Percentiles rank a stretch among this genome's conserved stretches.
These are phyloP conservation scores for Zoroaster sp. DNA, from an alignment of 53 echinoderm and acorn worm genomes.

Conservation along the genomic window DNA sequence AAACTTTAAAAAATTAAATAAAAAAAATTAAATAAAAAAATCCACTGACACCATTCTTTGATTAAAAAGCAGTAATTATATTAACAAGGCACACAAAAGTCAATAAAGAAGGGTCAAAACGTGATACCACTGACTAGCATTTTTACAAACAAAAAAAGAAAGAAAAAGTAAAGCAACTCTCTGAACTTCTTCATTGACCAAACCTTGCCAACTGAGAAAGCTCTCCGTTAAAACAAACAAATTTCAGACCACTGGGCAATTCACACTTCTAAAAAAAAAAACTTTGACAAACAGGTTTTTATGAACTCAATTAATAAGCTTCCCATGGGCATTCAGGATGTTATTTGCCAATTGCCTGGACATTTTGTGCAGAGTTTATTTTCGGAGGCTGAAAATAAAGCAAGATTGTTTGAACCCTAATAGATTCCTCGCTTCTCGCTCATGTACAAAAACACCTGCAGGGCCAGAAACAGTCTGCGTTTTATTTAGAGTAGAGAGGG, in stretches of 20 bases:
- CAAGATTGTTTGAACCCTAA: neutral
- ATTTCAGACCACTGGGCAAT: neutral
- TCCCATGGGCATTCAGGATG: neutral
- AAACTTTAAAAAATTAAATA: too few relatives aligned
- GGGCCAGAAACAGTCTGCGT: neutral
- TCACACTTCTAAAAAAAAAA: neutral
- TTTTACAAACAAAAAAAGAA: too few relatives aligned
- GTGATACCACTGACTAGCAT: too few relatives aligned
- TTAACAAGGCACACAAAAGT: too few relatives aligned
- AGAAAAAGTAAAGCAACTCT: too few relatives aligned
- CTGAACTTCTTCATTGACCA: neutral
- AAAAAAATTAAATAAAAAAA: too few relatives aligned
- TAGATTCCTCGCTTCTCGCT: neutral
- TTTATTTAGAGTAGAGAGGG: neutral
- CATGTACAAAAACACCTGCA: neutral
- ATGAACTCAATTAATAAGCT: neutral
- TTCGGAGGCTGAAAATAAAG: neutral
- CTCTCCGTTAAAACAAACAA: neutral
- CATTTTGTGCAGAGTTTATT: neutral
- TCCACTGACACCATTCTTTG: too few relatives aligned
- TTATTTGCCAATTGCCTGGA: neutral
- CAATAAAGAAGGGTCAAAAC: too few relatives aligned
- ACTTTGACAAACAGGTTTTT: too few relatives aligned
- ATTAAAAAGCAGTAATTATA: too few relatives aligned
- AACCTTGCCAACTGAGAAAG: neutral